Conservation (phyloP, 2,888 invertebrate species). For the Trichogramma evanescens region DNA sequence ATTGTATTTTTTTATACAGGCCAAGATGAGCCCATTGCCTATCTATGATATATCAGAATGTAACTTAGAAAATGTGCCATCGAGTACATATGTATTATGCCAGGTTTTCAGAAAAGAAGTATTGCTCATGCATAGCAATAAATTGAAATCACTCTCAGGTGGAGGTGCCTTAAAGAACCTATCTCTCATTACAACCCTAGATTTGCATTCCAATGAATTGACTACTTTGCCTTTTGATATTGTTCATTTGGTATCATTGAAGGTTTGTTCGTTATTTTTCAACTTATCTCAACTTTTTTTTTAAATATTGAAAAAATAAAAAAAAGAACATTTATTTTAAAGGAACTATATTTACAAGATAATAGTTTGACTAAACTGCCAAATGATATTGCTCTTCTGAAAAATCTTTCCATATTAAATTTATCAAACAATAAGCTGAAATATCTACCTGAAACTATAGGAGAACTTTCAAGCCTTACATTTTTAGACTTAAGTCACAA, state of each 20-base stretch:
- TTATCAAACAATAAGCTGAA: constrained; percentile 64
- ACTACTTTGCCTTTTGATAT: constrained; percentile 59
- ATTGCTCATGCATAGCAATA: constrained; percentile 62
- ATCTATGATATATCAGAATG: constrained; percentile 76
- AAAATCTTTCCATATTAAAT: constrained; percentile 61
- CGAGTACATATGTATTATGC: constrained; percentile 72
- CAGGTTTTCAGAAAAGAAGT: constrained; percentile 73
- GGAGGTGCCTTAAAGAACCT: constrained; percentile 70
- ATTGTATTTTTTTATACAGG: constrained; percentile 46
- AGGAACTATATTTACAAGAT: constrained; percentile 68
- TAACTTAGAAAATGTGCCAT: constrained; percentile 64
- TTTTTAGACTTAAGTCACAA: constrained; percentile 59
- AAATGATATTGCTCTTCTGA: constrained; percentile 58
- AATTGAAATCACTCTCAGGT: constrained; percentile 60
- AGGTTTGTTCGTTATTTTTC: constrained; percentile 45
- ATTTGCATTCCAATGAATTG: constrained; percentile 63
- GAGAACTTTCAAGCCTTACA: constrained; percentile 56
- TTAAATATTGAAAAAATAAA: background rate
- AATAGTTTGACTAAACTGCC: constrained; percentile 67
- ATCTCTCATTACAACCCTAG: constrained; percentile 58
- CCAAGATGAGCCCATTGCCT: constrained; percentile 72
- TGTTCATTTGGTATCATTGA: constrained; percentile 59
- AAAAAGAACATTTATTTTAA: constrained; percentile 24
- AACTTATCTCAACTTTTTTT: background rate
- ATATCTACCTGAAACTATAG: constrained; percentile 57